Base-by-base conservation (phyloP, 2,113 vertebrate species). In the Tautogolabrus adspersus region DNA sequence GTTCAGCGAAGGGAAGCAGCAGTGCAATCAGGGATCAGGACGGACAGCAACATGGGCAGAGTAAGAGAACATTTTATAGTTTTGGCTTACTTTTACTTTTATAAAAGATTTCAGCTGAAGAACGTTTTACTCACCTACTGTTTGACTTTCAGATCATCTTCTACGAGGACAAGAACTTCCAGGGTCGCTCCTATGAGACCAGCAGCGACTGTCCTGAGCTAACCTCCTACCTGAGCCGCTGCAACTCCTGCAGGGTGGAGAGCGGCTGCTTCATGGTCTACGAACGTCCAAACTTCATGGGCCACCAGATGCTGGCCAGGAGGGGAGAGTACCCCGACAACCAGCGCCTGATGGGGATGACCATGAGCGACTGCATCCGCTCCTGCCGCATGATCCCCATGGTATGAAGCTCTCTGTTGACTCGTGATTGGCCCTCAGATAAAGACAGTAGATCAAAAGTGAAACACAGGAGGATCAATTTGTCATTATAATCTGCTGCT, bases 321-420 rank as follows among this genome's bases (percentile, higher is more conserved):
- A 90, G 88, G 79, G 93, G 93, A 19, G 92, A 93, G 59, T 94
- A 94, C 79, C 87, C 93, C 15, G 93, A 94, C 86, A 93, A 92
- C 83, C 87, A 92, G 87, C 78, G 86, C 22, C 72, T 93, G 77
- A 93, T 93, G 92, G 84, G 88, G 23, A 86, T 91, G 79, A 92
- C 56, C 70, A 87, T 82, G 75, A 87, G 88, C 5, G 93, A 94
- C 79, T 93, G 87, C 81, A 91, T 95, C 75, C 83, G 91, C 8
- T 95, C 94, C 83, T 94, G 94, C 69, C 92, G 92, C 55, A 88
- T 91, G 84, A 93, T 95, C 60, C 91, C 93, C 60, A 90, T 80
- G 89, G 93, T 94, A 91, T 23, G 68, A 66, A 18, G 6, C n/a
- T 26, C 54, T 18, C 16, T 5, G 26, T 2, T 34, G 3, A 15